These are phyloP conservation scores for Syritta pipiens DNA, from an alignment of 2,888 invertebrate species.

Conservation along the genomic window DNA sequence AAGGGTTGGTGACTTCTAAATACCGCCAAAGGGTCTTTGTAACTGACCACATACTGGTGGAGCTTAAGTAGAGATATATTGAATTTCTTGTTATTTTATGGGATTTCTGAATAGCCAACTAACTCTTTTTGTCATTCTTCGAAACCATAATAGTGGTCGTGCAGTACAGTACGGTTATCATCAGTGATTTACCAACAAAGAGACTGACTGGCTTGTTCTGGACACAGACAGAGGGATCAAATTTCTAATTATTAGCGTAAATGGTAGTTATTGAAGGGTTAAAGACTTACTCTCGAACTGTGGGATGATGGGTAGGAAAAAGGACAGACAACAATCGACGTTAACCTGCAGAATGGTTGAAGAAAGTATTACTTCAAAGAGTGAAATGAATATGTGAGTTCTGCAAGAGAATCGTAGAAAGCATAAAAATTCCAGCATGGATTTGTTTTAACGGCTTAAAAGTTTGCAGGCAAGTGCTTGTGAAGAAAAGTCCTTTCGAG, in stretches of 20 bases:
- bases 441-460: no score
- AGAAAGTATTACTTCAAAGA: no score
- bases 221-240: conserved; percentile 1
- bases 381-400: no score
- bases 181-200: conserved; percentile 25
- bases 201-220: not conserved
- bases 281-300: conserved; percentile 11
- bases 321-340: no score
- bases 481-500: no score
- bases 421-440: no score
- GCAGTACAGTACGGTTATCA: conserved; percentile 14
- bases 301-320: not conserved
- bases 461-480: no score
- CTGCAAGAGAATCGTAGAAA: no score
- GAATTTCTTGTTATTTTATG: conserved; percentile 18
- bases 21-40: conserved; percentile 1
- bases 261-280: conserved; percentile 16
- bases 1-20: conserved; percentile 40
- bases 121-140: conserved; percentile 2
- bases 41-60: conserved; percentile 1
- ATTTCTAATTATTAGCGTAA: conserved; percentile 35
- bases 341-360: no score
- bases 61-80: conserved; percentile 40
- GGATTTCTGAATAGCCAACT: not conserved
- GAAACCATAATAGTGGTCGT: conserved; percentile 46